Percentiles rank a stretch among this genome's conserved stretches.
phyloP scores from a whole-genome alignment of 2,113 vertebrate species.

The Sula dactylatra region DNA sequence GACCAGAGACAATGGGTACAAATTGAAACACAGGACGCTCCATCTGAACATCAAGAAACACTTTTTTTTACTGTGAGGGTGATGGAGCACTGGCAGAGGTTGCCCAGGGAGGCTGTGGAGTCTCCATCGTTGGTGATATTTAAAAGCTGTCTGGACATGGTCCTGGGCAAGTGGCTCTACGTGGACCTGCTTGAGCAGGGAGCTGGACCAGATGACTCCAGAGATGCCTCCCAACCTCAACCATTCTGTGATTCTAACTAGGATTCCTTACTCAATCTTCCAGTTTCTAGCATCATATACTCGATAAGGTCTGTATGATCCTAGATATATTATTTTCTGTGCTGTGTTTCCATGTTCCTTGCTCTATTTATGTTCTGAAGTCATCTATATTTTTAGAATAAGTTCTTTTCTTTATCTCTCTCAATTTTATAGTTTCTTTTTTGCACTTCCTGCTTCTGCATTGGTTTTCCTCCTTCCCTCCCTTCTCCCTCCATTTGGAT shows the following conservation, averaged over 20 bases:
- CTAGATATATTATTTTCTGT: too few species aligned
- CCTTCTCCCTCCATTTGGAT: not conserved
- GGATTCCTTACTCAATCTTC: not conserved
- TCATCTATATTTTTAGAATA: not conserved
- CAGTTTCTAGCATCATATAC: not conserved
- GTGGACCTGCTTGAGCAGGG: not conserved
- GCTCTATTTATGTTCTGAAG: not conserved
- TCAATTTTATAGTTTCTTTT: not conserved
- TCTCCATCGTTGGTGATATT: not conserved
- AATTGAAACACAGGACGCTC: not conserved
- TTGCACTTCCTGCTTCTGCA: not conserved
- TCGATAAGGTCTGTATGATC: too few species aligned
- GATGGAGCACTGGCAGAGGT: not conserved
- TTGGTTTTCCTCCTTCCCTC: not conserved
- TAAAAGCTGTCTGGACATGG: not conserved
- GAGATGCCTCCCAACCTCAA: not conserved
- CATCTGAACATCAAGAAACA: not conserved
- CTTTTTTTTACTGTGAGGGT: not conserved
- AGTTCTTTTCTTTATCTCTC: accelerated
- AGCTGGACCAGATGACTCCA: accelerated
- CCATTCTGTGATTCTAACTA: not conserved
- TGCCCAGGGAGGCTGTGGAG: not conserved
- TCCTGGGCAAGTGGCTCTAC: not conserved
- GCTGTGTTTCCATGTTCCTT: too few species aligned
- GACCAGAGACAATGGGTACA: not conserved